Evolutionary conservation across 2,797 vertebrate species (phyloP).

Genomic region (Mormyrus hasselquistii): DNA sequence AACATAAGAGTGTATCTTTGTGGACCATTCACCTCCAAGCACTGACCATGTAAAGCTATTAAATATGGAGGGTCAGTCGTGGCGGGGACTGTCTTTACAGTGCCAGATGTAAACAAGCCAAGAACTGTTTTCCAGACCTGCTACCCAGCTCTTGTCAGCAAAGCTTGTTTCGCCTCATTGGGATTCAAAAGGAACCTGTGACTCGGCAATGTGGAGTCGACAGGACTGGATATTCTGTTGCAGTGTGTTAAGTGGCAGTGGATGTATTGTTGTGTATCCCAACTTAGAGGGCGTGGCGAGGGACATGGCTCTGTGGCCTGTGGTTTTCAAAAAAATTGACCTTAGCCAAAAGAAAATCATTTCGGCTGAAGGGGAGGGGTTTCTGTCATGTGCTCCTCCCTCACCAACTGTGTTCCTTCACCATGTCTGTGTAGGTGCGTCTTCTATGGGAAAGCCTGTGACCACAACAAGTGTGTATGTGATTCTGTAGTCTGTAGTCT

Average conservation of each 20-base stretch:
- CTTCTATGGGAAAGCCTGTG: slow-evolving; percentile 56
- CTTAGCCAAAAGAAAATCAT: slow-evolving; percentile 57
- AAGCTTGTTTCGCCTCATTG: slow-evolving; percentile 23
- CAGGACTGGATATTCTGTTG: slow-evolving; percentile 28
- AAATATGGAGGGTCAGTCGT: slow-evolving; percentile 40
- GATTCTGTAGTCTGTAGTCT: slow-evolving; percentile 97
- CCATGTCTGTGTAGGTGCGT: slow-evolving; percentile 63
- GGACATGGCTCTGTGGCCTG: slow-evolving; percentile 50
- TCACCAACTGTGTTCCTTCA: slow-evolving; percentile 40
- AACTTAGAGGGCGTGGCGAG: slow-evolving; percentile 25
- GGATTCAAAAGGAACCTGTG: slow-evolving; percentile 50
- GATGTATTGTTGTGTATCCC: slow-evolving; percentile 42
- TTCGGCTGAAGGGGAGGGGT: slow-evolving; percentile 45
- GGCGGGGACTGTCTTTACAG: slow-evolving; percentile 43
- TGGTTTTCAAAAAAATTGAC: slow-evolving; percentile 52
- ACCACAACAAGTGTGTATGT: slow-evolving; percentile 83
- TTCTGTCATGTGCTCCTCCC: slow-evolving; percentile 36
- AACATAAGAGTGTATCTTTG: slow-evolving; percentile 8
- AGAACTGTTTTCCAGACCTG: slow-evolving; percentile 32
- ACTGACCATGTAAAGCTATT: slow-evolving; percentile 24
- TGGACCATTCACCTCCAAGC: not conserved
- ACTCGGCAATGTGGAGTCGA: not conserved
- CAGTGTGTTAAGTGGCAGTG: slow-evolving; percentile 10
- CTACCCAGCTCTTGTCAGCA: slow-evolving; percentile 2
- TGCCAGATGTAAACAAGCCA: slow-evolving; percentile 41